Evolutionary conservation across 2,113 vertebrate genomes (phyloP).

Genomic region (Bubo scandiacus): DNA sequence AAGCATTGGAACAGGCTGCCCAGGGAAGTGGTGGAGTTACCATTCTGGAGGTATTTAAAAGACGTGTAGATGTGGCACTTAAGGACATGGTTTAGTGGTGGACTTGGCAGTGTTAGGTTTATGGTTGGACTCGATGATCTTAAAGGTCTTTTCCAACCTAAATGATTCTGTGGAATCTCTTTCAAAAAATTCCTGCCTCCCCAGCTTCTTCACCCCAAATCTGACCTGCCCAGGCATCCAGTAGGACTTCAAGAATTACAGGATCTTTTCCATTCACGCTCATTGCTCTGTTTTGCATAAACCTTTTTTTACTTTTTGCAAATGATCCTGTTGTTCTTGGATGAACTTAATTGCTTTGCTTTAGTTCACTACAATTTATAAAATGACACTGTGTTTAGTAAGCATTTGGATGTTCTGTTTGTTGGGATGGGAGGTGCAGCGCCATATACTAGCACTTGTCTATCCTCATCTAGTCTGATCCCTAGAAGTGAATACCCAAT

Average conservation of each 20-base stretch:
- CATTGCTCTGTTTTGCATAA: slow-evolving; percentile 54
- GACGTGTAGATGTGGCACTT: background rate
- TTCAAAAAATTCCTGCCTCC: background rate
- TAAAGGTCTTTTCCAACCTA: background rate
- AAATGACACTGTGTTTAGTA: background rate
- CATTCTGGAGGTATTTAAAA: background rate
- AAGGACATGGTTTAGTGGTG: background rate
- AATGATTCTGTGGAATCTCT: background rate
- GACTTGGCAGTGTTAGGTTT: background rate
- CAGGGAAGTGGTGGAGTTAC: background rate
- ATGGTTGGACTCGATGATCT: background rate
- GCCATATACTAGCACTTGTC: background rate
- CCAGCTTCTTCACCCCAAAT: background rate
- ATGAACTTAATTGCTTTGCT: background rate
- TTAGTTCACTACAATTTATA: background rate
- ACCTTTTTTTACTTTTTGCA: background rate
- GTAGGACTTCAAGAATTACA: background rate
- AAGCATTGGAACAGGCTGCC: background rate
- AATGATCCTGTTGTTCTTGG: background rate
- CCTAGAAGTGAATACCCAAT: background rate
- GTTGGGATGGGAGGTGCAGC: background rate
- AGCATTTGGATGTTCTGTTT: background rate
- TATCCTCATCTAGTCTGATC: background rate
- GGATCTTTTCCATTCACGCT: background rate
- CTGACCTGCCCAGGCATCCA: background rate